A percentile compares a stretch with the other conserved stretches of the same genome.
Evolutionary conservation across 2,113 vertebrate species (phyloP).

Genomic region (Murina feae): DNA sequence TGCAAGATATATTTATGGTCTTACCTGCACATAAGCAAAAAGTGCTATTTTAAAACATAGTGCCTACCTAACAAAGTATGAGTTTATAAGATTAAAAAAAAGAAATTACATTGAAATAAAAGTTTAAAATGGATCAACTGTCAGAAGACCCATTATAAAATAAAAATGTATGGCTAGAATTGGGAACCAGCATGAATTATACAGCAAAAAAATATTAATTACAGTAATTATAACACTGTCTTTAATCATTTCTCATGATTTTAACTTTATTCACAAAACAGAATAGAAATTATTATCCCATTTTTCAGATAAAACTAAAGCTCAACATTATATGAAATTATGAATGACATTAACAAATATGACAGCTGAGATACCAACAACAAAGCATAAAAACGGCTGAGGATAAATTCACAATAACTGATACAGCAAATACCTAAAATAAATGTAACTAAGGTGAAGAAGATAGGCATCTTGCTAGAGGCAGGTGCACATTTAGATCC

Average conservation of each 20-base stretch:
- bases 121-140: neutral
- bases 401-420: neutral
- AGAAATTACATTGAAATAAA: slow-evolving; percentile 2
- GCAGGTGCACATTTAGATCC: neutral
- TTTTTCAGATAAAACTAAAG: slow-evolving; percentile 22
- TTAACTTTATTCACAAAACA: slow-evolving; percentile 27
- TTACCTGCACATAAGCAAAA: slow-evolving; percentile 11
- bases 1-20: slow-evolving; percentile 24
- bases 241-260: slow-evolving; percentile 20
- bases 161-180: slow-evolving; percentile 4
- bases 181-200: neutral
- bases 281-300: neutral
- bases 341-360: slow-evolving; percentile 8
- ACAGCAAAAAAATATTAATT: slow-evolving; percentile 38
- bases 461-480: neutral
- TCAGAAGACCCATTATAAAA: slow-evolving; percentile 7
- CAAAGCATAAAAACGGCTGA: neutral
- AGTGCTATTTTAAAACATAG: slow-evolving; percentile 2
- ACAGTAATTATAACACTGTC: neutral
- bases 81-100: slow-evolving; percentile 32
- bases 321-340: slow-evolving; percentile 41
- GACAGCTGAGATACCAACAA: neutral
- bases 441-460: slow-evolving; percentile 7
- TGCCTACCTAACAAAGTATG: neutral
- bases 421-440: slow-evolving; percentile 32